phyloP scores from a whole-genome alignment of 2,113 vertebrate genomes.

The Calonectris borealis region DNA sequence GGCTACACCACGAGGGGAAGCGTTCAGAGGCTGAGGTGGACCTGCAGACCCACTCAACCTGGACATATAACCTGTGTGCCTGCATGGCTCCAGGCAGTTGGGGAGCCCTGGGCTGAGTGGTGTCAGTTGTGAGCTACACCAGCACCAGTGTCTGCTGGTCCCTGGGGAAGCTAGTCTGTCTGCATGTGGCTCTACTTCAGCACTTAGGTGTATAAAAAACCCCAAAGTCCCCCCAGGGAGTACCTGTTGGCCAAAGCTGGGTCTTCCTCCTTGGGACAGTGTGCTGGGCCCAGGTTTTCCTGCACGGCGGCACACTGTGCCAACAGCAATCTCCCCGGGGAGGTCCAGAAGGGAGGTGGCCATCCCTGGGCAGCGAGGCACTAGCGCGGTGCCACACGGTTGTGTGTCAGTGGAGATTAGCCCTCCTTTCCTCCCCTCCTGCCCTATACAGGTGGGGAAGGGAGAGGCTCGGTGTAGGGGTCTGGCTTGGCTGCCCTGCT shows the following conservation, averaged over 20 bases:
- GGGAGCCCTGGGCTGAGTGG: rapidly evolving
- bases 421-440: neutral
- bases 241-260: neutral
- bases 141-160: neutral
- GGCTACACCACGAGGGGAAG: neutral
- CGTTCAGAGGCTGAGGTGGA: neutral
- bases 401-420: neutral
- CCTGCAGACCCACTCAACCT: neutral
- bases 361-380: neutral
- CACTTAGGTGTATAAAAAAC: rapidly evolving
- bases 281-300: neutral
- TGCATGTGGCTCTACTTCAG: neutral
- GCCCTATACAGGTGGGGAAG: neutral
- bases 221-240: neutral
- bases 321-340: neutral
- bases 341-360: neutral
- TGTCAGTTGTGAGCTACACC: neutral
- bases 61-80: rapidly evolving
- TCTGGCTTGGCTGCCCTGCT: neutral
- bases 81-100: too few relatives aligned
- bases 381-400: rapidly evolving
- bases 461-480: rapidly evolving
- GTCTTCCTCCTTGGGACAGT: neutral
- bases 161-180: neutral
- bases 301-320: neutral